A percentile compares a stretch with the other conserved stretches of the same genome.
These are phyloP conservation scores for Mastomys coucha DNA, from an alignment of 2,113 vertebrate species.

Conservation along the genomic window DNA sequence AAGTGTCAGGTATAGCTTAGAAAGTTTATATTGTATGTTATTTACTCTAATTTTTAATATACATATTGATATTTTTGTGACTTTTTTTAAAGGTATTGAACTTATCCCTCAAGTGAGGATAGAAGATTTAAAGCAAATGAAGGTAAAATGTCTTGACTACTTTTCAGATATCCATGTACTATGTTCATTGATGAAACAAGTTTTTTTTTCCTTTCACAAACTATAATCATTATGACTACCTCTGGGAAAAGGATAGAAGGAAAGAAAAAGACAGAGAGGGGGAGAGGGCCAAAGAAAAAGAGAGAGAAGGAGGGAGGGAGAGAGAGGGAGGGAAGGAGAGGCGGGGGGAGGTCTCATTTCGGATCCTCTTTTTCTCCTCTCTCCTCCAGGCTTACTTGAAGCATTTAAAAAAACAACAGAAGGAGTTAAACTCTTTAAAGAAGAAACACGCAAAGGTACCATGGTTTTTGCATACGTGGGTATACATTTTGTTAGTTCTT, in stretches of 20 bases:
- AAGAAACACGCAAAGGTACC: constrained; percentile 98
- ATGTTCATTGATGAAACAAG: not conserved
- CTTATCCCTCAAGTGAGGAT: constrained; percentile 96
- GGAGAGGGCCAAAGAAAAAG: accelerated
- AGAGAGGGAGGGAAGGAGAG: not conserved
- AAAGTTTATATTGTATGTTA: not conserved
- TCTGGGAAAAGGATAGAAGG: not conserved
- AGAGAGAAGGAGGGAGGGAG: accelerated
- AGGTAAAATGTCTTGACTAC: constrained; percentile 87
- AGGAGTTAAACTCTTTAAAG: constrained; percentile 95
- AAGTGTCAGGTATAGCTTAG: not conserved
- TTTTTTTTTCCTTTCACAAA: not conserved
- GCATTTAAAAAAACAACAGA: constrained; percentile 98
- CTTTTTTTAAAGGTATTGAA: constrained; percentile 88
- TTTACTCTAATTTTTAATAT: constrained; percentile 35
- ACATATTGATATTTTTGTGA: not conserved
- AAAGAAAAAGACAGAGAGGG: no score
- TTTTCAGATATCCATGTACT: constrained; percentile 36
- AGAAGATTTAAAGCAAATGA: constrained; percentile 99
- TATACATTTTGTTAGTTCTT: not conserved
- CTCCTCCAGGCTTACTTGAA: constrained; percentile 94
- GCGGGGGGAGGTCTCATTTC: not conserved
- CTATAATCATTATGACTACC: not conserved
- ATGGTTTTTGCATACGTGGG: not conserved
- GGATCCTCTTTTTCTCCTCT: constrained; percentile 49